Evolutionary conservation across 2,888 invertebrate species (phyloP), one percentile per base, ranked within the genome.

Genomic region (Phortica magna): DNA sequence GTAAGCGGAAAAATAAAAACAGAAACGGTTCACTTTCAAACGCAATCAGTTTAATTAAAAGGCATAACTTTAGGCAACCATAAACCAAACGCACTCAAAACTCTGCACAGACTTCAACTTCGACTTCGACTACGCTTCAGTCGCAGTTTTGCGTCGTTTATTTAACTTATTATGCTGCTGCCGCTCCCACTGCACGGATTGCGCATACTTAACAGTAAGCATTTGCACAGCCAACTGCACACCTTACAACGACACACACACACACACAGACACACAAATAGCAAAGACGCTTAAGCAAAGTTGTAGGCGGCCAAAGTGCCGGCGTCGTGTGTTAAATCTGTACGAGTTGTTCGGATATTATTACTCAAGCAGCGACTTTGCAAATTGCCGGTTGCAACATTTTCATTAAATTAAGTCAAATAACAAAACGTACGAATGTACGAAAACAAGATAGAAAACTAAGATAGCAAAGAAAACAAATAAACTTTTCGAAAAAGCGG

Each of bases 341-440:
- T 72, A 82, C 79, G 87, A 85, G 83, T 87, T 81, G 41, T 76
- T 83, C 78, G 78, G 17, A 79, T 65, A 79, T n/a, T 19, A 10
- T 59, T 59, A 59, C 22, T 17, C 19, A 55, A 41, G 43, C 78
- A 82, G 81, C 85, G 79, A 83, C 68, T 85, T 85, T 85, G 82
- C 82, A 83, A 88, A 88, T 85, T 86, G 84, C 87, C 88, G 82
- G 82, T 87, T 87, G 88, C 87, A 87, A 89, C 83, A 85, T 86
- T 88, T 87, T 89, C 89, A 89, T 89, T 87, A 89, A 85, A 89
- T 85, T 88, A 83, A 88, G 83, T 84, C 84, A 82, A 83, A 83
- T 79, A 85, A 79, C 83, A 81, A 87, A 31, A 31, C 31, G 31
- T 4, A 80, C 81, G 83, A 83, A 76, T 64, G 41, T 22, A 64